These are phyloP conservation scores for Lasioglossum malachurum DNA, from an alignment of 2,888 invertebrate genomes.

Conservation along the genomic window DNA sequence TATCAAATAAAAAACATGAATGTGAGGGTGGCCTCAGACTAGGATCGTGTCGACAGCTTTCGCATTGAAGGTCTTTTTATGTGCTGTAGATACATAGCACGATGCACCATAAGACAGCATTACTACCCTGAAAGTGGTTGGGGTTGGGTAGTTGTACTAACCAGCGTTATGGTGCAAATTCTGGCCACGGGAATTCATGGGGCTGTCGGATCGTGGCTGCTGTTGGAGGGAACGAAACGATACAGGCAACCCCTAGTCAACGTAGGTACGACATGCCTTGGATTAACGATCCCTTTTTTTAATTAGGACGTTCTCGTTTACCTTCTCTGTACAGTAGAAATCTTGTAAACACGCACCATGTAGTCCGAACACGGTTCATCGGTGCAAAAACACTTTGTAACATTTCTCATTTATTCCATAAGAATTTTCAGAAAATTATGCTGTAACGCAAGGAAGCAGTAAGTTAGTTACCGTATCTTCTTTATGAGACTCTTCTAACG, in stretches of 20 bases:
- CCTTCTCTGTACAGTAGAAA: background rate
- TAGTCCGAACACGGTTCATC: background rate
- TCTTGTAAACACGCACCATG: background rate
- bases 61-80: slow-evolving; percentile 29
- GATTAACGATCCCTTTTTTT: slow-evolving; percentile 18
- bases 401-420: background rate
- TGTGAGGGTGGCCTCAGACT: too few species aligned
- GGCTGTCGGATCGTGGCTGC: slow-evolving; percentile 78
- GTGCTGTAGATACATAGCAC: slow-evolving; percentile 59
- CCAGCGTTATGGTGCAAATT: slow-evolving; percentile 86
- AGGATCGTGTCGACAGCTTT: background rate
- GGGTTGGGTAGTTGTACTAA: slow-evolving; percentile 87
- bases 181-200: slow-evolving; percentile 86
- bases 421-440: background rate
- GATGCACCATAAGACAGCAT: slow-evolving; percentile 85
- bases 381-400: background rate
- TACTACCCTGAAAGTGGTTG: slow-evolving; percentile 88
- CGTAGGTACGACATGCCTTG: slow-evolving; percentile 76
- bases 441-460: background rate
- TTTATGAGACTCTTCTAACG: background rate
- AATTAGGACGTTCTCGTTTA: slow-evolving; percentile 23
- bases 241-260: slow-evolving; percentile 77
- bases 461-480: background rate
- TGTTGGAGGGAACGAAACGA: slow-evolving; percentile 76
- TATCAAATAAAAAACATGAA: background rate